Conservation (phyloP, 2,888 invertebrate species). For the Poecilus cupreus region DNA sequence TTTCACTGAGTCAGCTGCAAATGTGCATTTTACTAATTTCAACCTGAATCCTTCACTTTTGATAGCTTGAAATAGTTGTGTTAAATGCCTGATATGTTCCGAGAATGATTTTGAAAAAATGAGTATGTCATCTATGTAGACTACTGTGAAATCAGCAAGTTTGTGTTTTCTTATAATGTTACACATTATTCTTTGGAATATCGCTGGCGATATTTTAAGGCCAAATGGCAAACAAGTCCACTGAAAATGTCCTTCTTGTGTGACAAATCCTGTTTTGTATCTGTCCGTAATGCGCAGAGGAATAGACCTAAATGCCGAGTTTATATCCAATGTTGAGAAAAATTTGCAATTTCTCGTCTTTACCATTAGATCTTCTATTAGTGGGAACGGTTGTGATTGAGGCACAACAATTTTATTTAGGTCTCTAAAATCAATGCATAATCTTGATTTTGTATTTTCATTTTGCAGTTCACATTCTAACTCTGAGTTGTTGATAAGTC, state of each 20-base stretch:
- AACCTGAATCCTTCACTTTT: neutral
- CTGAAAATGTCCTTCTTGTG: slow-evolving; percentile 16
- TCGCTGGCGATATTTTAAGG: slow-evolving; percentile 32
- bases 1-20: slow-evolving; percentile 10
- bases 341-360: no score
- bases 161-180: no score
- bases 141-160: no score
- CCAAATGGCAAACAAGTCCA: slow-evolving; percentile 45
- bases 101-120: no score
- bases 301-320: slow-evolving; percentile 35
- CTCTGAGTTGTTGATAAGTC: neutral
- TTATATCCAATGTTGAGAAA: slow-evolving; percentile 34
- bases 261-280: slow-evolving; percentile 32
- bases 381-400: no score
- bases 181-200: slow-evolving; percentile 29
- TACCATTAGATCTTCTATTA: no score
- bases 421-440: no score
- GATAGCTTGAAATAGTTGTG: slow-evolving; percentile 18
- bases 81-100: no score
- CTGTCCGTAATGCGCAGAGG: slow-evolving; percentile 22
- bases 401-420: no score
- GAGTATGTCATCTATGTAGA: no score
- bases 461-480: no score
- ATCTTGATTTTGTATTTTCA: no score
- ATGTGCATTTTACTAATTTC: slow-evolving; percentile 16